A percentile compares a stretch with the other conserved stretches of the same genome.
These are phyloP conservation scores for Xerus inauris DNA, from an alignment of 2,113 vertebrate species.

Conservation along the genomic window DNA sequence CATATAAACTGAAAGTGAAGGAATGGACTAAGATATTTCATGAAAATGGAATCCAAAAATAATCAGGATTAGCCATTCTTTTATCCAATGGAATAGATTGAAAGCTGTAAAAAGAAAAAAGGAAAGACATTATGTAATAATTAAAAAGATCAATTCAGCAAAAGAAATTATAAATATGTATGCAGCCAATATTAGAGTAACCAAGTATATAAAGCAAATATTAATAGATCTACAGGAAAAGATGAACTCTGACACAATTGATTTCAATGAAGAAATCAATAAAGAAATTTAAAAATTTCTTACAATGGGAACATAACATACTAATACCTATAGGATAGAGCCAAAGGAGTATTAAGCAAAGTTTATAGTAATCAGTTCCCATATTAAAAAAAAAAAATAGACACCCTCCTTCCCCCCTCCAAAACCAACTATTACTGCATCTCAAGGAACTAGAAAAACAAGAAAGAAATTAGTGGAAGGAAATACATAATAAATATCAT, in stretches of 20 bases:
- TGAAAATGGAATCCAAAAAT: not conserved
- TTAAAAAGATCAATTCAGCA: not conserved
- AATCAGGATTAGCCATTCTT: not conserved
- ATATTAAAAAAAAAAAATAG: not conserved
- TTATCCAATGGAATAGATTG: not conserved
- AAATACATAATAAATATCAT: not conserved
- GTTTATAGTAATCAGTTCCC: not conserved
- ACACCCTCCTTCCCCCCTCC: no score
- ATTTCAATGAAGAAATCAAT: not conserved
- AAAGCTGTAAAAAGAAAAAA: not conserved
- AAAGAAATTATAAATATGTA: not conserved
- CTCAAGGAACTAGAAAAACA: not conserved
- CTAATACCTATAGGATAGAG: not conserved
- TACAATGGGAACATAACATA: not conserved
- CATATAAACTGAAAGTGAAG: not conserved
- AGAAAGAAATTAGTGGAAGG: not conserved
- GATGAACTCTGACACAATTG: not conserved
- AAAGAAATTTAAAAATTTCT: not conserved
- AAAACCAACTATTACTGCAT: not conserved
- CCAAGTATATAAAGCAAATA: not conserved
- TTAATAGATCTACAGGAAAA: not conserved
- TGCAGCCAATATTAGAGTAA: no score
- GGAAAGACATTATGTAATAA: not conserved
- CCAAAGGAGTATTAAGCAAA: not conserved
- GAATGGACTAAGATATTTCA: not conserved